Evolutionary conservation across 2,797 vertebrate genomes (phyloP), one percentile per base, ranked within the genome.

Genomic region (Platalea minor): DNA sequence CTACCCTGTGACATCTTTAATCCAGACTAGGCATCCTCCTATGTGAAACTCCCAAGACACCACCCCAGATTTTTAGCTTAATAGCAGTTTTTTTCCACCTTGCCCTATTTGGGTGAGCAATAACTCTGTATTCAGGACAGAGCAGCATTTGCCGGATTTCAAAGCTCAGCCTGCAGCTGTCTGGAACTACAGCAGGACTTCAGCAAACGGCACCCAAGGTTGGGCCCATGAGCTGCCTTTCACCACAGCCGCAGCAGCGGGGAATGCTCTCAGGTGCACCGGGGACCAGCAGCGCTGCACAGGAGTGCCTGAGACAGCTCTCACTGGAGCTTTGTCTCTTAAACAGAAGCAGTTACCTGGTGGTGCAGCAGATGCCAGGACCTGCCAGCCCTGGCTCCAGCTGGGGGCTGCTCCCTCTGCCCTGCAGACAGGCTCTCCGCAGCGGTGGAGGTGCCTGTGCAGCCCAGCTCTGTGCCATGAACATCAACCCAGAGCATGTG

Each of bases 211-310:
- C 26, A 12, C 37, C 37, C 25, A 46, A 29, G 10, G 10, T 9
- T 31, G n/a, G 35, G 46, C 11, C 39, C 6, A 1, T 6, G 25
- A 74, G 35, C 39, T 46, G 53, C 48, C n/a, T 72, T 54, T 60
- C 8, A 3, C 1, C 3, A 25, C 4, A 24, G 39, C 15, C 1
- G 1, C 41, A 43, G 43, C 1, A 0, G 26, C 10, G 31, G 5
- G 19, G n/a, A 33, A 33, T 31, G 39, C 33, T n/a, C 45, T n/a
- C 16, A 12, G 33, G 17, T 17, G 35, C 39, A 16, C 19, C 9
- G 5, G n/a, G 31, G 23, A 37, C 35, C 3, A 1, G 21, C 7
- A 73, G 19, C n/a, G 23, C 19, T 31, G 21, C 56, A 11, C 11
- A 9, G 45, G 12, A 13, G 6, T 29, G n/a, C 17, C 7, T 3